Base-by-base conservation (phyloP, 2,113 vertebrate species). In the Elachura formosa region DNA sequence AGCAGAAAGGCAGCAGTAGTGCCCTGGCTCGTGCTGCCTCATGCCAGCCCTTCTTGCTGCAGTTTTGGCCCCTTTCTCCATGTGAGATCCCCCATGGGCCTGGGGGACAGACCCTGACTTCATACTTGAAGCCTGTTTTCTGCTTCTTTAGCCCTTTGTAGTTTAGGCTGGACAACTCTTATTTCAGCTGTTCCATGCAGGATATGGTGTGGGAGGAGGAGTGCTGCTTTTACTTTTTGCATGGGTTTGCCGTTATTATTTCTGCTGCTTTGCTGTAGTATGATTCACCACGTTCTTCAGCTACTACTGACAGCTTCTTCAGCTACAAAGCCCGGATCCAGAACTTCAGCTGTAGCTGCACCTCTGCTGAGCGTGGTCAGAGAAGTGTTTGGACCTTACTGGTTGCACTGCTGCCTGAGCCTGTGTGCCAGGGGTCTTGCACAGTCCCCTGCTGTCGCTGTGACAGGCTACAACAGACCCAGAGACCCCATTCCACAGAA, bases 1-100 rank as follows among this genome's bases (percentile, higher is more conserved):
- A 58, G 67, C 40, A 75, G 36, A 84, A 55, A 64, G 56, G 56
- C 63, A 59, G 6, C 24, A 71, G 19, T 17, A 31, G 52, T 62
- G 68, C 33, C 61, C 22, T 17, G 28, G 48, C 31, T 88, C 16
- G 45, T 48, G 33, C 40, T 76, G 45, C 66, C 76, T 72, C 10
- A 6, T 5, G 1, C 24, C 25, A 58, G 4, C 29, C 28, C 33
- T 78, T 55, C 40, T 46, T 1, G 1, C 41, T 54, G 51, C 55
- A 69, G 24, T 40, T 88, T n/a, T 2, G 2, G 33, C 25, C 38
- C 9, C 10, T 86, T 86, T 76, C 25, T 84, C 49, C 52, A 31
- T 63, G 45, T 31, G 29, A 0, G 1, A 34, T 36, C 13, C 3
- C 2, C 36, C 54, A 34, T 0, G 0, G 24, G 58, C 54, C 13